Evolutionary conservation across 2,888 invertebrate species (phyloP), one percentile per base, ranked within the genome.

Genomic region (Pachymerium ferrugineum): DNA sequence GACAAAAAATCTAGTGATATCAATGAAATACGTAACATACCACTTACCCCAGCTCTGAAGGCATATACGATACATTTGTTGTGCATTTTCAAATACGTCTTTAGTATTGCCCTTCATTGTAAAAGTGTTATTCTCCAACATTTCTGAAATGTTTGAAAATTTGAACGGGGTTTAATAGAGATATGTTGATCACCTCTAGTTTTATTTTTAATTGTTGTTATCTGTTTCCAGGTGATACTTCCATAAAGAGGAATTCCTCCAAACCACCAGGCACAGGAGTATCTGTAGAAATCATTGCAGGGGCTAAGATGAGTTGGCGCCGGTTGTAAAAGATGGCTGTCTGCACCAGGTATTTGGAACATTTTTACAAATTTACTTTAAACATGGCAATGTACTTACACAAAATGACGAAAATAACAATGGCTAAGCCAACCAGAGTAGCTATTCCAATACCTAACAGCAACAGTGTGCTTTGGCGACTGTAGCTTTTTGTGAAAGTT

Each of bases 201-300:
- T 10, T 68, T 28, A 28, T 68, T 68, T 28, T 30, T 12, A 3
- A 68, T 30, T 3, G 28, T 16, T 30, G 16, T 30, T 19, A n/a
- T 68, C 12, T 68, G 68, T 10, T 30, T 68, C 30, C 29, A 30
- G 5, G 30, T 68, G n/a, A 16, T 28, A 5, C 68, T 68, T 19
- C 68, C 68, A 14, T 68, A 68, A 10, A 68, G 28, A 1, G 68
- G 68, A n/a, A 30, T 28, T 1, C 68, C 68, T 1, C 68, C 68
- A 28, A 30, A 30, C 68, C 68, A 68, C 68, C 68, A 68, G 12
- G 68, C 68, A 68, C 68, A 68, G 4, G 68, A 28, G 28, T 68
- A 68, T 30, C 28, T 68, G n/a, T 68, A 68, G 30, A 68, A 68
- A 28, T 68, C 68, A 68, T 4, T 30, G 14, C 68, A 68, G 8